phyloP scores from a whole-genome alignment of 2,797 vertebrate genomes.

The Eleutherodactylus coqui region DNA sequence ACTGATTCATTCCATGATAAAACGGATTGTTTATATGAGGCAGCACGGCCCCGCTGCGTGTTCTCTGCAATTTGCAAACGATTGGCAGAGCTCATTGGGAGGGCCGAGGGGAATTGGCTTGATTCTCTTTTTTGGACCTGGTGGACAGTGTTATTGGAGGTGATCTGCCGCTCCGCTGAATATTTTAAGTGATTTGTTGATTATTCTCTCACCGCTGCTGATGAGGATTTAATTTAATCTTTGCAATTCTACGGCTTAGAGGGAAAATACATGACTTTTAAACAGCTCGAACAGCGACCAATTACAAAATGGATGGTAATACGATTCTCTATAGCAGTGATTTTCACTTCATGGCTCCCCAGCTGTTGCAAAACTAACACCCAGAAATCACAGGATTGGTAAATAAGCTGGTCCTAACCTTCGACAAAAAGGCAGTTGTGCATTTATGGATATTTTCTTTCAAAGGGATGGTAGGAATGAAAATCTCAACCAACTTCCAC shows the following conservation, averaged over 20 bases:
- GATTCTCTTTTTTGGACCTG: not conserved
- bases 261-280: not conserved
- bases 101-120: conserved; percentile 7
- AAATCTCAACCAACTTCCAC: not conserved
- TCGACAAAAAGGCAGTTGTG: not conserved
- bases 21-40: conserved; percentile 22
- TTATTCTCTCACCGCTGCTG: not conserved
- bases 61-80: conserved; percentile 16
- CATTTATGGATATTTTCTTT: not conserved
- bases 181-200: not conserved
- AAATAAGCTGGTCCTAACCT: not conserved
- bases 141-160: conserved; percentile 7
- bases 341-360: not conserved
- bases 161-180: not conserved
- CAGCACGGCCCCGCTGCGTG: not conserved
- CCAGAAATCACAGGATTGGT: not conserved
- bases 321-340: not conserved
- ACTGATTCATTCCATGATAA: conserved; percentile 43
- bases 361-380: no score
- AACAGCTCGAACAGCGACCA: not conserved
- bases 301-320: not conserved
- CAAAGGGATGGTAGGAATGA: not conserved
- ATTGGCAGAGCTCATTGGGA: conserved; percentile 13
- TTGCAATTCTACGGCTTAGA: not conserved
- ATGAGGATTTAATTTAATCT: not conserved